Base-by-base conservation (phyloP, 2,888 invertebrate genomes). In the Sipunculus nudus region DNA sequence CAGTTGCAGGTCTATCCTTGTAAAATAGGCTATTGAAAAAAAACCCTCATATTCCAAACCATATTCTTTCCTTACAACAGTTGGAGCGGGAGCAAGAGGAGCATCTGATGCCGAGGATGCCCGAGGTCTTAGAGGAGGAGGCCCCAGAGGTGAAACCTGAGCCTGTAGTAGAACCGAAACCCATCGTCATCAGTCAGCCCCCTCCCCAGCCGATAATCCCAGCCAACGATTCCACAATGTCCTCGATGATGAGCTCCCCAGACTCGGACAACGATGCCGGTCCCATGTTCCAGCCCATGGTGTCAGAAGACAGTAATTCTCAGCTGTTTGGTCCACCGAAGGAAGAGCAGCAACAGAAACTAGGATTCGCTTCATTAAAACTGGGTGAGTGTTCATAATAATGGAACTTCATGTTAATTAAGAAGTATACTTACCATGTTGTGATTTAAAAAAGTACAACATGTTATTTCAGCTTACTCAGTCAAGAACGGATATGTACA, bases 31-130 rank as follows among this genome's bases (percentile, higher is more conserved):
- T n/a, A n/a, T n/a, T n/a, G n/a, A n/a, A n/a, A n/a, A n/a, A n/a
- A n/a, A n/a, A n/a, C n/a, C n/a, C n/a, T n/a, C n/a, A n/a, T n/a
- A n/a, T n/a, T n/a, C n/a, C n/a, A n/a, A n/a, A n/a, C n/a, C n/a
- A n/a, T n/a, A n/a, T n/a, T n/a, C n/a, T n/a, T n/a, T n/a, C n/a
- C n/a, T n/a, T n/a, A n/a, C n/a, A n/a, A 16, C 74, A 89, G 89
- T 84, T 88, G 68, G 88, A 90, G 78, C 88, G 88, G 70, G 91
- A 91, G 81, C 88, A 90, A 49, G 94, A 94, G 79, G 92, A 91
- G 77, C 89, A 90, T 78, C 93, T 94, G 84, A 89, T 89, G 82
- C 94, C 95, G 53, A 90, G 91, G 75, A 88, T 93, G 68, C 87
- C 94, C 55, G 89, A 94, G 5, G 67, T 75, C 46, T 64, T 70